These are phyloP conservation scores for Glaucomys volans DNA, from an alignment of 2,113 vertebrate genomes.

Conservation along the genomic window DNA sequence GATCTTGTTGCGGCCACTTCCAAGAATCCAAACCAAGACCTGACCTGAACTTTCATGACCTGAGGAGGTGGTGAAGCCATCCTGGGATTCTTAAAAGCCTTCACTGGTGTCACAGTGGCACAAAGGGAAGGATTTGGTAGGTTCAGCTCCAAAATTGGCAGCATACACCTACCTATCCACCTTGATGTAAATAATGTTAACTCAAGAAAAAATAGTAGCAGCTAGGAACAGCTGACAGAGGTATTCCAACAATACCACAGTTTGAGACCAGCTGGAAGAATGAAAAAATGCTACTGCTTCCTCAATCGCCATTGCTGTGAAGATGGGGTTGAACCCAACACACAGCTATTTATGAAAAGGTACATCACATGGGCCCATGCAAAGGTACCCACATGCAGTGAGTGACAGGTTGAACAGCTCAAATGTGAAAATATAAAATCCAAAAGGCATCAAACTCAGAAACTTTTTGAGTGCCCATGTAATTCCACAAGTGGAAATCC, in stretches of 20 bases:
- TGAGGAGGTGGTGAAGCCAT: neutral
- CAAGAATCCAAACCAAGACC: neutral
- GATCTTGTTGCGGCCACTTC: neutral
- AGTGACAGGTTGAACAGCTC: neutral
- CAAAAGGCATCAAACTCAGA: neutral
- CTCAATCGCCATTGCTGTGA: fast-evolving
- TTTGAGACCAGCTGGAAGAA: no score
- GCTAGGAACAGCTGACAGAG: neutral
- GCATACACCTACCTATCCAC: neutral
- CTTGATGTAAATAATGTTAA: neutral
- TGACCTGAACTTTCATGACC: neutral
- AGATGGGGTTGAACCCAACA: neutral
- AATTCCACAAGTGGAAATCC: neutral
- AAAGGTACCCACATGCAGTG: neutral
- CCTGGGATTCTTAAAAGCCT: neutral
- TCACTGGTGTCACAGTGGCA: neutral
- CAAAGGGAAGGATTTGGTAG: neutral
- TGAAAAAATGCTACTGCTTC: neutral
- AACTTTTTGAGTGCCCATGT: neutral
- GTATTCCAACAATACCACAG: neutral
- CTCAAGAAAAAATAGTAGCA: neutral
- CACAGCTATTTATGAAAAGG: neutral
- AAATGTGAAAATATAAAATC: neutral
- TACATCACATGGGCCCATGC: fast-evolving
- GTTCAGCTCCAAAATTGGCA: neutral